Base-by-base conservation (phyloP, 2,797 vertebrate genomes). In the Nyctibius grandis region DNA sequence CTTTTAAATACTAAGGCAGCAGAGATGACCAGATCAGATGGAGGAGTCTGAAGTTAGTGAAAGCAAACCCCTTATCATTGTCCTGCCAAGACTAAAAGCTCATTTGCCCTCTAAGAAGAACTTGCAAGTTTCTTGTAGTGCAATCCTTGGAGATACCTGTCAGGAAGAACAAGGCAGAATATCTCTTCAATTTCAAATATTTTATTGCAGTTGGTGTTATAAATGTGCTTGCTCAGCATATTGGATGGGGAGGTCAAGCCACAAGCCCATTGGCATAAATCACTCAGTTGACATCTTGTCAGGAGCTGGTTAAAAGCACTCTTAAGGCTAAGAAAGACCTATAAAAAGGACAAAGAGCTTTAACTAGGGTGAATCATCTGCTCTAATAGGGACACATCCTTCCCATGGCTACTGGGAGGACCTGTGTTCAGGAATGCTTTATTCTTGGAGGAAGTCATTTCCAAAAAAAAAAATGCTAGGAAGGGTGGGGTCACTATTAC, bases 371-470 rank as follows among this genome's bases (percentile, higher is more conserved):
- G 93, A 94, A 94, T 88, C 90, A 69, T 76, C 67, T 96, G 29
- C 26, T 93, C 53, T 83, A 36, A 56, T 1, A 88, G 51, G 36
- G 31, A 73, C 59, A 94, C 48, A 80, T 96, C 91, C 87, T 95
- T 92, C 78, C 82, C 87, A 70, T 72, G 70, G 84, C 45, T 88
- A 5, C 53, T 76, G 91, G 86, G 91, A 96, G 80, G 86, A 91
- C 65, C 50, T 79, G 70, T 67, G 85, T 15, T 88, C n/a, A 91
- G 78, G 78, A 94, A 92, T 74, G 67, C 59, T 91, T 96, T 95
- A 85, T 89, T 92, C 89, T 60, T 77, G 47, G 34, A 93, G 91
- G 94, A 97, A 92, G 34, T 74, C 1, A 25, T 85, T 85, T 15
- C 13, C 5, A 36, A 81, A 88, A 68, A 47, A 73, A 63, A 78